phyloP scores from a whole-genome alignment of 2,888 invertebrate genomes.

The Diplazon laetatorius region DNA sequence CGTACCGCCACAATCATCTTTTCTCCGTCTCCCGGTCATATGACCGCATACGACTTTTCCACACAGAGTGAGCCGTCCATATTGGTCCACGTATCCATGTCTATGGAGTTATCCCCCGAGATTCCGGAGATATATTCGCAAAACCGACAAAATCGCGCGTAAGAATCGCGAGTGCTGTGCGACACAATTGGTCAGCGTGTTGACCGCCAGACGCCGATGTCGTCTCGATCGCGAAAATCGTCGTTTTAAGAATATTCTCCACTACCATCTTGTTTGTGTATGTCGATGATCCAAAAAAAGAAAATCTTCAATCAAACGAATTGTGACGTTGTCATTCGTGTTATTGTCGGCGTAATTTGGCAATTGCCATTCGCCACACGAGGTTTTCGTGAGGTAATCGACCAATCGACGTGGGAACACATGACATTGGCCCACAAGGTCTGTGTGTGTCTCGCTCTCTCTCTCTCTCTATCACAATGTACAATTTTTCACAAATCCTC shows the following conservation, averaged over 20 bases:
- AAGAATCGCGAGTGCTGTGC: too few species aligned
- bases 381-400: conserved; percentile 16
- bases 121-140: too few species aligned
- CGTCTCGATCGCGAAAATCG: neutral
- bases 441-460: conserved; percentile 36
- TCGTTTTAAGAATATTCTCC: conserved; percentile 28
- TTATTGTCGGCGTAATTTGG: too few species aligned
- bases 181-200: conserved; percentile 23
- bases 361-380: neutral
- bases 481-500: neutral
- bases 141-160: neutral
- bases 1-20: too few species aligned
- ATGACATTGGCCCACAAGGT: conserved; percentile 61
- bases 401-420: conserved; percentile 47
- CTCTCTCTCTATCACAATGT: too few species aligned
- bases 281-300: neutral
- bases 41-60: too few species aligned
- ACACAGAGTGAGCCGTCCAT: too few species aligned
- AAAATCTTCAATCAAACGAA: too few species aligned
- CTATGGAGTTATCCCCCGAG: too few species aligned
- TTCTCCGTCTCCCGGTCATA: too few species aligned
- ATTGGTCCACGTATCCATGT: too few species aligned
- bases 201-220: neutral
- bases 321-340: too few species aligned
- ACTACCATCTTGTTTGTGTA: conserved; percentile 56